phyloP scores from a whole-genome alignment of 1,140 invertebrate species.

The Phymastichus coffea region DNA sequence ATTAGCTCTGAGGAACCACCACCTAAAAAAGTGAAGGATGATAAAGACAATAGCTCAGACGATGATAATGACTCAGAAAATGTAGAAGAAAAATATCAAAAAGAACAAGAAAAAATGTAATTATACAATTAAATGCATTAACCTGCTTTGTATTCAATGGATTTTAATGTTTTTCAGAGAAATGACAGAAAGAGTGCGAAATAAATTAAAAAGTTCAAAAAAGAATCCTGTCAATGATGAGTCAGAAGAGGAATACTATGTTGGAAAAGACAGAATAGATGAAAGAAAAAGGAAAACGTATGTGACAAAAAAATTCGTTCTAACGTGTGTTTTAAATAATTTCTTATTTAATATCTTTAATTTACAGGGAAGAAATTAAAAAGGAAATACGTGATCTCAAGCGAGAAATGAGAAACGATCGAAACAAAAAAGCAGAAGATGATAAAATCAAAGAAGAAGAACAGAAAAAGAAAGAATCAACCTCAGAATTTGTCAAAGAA shows the following conservation, averaged over 20 bases:
- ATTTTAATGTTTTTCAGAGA: conserved; percentile 38
- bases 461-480: conserved; percentile 47
- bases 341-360: conserved; percentile 31
- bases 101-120: conserved; percentile 40
- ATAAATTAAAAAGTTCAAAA: conserved; percentile 58
- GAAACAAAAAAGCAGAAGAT: conserved; percentile 60
- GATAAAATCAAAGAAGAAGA: conserved; percentile 53
- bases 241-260: conserved; percentile 63
- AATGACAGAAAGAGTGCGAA: conserved; percentile 56
- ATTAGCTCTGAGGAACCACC: conserved; percentile 46
- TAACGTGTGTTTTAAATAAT: conserved; percentile 20
- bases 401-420: conserved; percentile 66
- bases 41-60: conserved; percentile 32
- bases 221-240: conserved; percentile 43
- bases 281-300: conserved; percentile 70
- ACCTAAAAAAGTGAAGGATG: conserved; percentile 38
- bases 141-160: neutral
- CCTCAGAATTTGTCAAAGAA: conserved; percentile 68
- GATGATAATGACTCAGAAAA: neutral
- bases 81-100: neutral
- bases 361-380: conserved; percentile 69
- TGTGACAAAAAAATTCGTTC: conserved; percentile 34
- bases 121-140: neutral
- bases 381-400: conserved; percentile 75
- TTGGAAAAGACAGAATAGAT: conserved; percentile 67